Conservation (phyloP, 92 coral and sea anemone genomes). For the Parazoanthus swiftii region DNA sequence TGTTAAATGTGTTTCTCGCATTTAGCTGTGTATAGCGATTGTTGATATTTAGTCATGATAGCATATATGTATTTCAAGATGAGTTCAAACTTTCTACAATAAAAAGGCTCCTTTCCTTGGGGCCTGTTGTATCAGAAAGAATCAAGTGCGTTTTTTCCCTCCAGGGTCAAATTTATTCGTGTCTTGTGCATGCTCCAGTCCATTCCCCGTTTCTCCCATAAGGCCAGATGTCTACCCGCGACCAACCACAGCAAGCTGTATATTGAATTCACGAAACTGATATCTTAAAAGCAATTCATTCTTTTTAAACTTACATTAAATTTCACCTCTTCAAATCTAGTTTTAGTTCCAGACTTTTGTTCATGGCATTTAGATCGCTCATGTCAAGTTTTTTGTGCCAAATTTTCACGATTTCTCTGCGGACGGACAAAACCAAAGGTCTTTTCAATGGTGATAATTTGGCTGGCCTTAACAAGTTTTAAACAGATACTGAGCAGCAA, state of each 20-base stretch:
- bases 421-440: not conserved
- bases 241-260: constrained; percentile 14
- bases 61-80: not conserved
- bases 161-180: constrained; percentile 13
- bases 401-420: not conserved
- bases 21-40: constrained; percentile 7
- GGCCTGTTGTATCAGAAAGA: constrained; percentile 43
- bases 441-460: not conserved
- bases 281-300: constrained; percentile 42
- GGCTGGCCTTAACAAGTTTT: constrained; percentile 14
- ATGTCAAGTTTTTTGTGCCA: not conserved
- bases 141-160: constrained; percentile 4
- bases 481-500: constrained; percentile 11
- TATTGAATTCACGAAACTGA: constrained; percentile 39
- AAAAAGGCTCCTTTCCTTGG: constrained; percentile 10
- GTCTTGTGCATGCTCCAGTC: not conserved
- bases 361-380: not conserved
- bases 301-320: constrained; percentile 34
- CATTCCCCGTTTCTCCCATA: constrained; percentile 18
- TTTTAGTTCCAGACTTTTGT: not conserved
- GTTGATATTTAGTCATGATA: not conserved
- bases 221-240: constrained; percentile 28
- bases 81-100: constrained; percentile 4
- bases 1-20: constrained; percentile 21
- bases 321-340: not conserved